Conservation (phyloP, 1,140 invertebrate species). For the Cecropterus lyciades region DNA sequence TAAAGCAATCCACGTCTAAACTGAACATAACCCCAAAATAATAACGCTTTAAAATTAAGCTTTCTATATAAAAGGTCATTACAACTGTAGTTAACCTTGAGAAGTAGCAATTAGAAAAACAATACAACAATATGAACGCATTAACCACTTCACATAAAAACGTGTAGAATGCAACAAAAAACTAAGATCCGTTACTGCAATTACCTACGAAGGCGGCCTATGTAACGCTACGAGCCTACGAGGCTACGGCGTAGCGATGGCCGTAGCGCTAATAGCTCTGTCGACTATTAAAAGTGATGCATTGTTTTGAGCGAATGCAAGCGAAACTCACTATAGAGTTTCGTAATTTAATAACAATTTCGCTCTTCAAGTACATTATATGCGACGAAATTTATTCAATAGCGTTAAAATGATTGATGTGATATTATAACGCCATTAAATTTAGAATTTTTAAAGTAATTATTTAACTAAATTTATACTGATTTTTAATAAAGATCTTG, state of each 20-base stretch:
- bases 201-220: conserved; percentile 16
- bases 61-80: too few relatives aligned
- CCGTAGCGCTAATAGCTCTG: conserved; percentile 35
- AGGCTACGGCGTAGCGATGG: conserved; percentile 28
- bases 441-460: too few relatives aligned
- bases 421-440: background rate
- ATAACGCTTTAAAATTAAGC: too few relatives aligned
- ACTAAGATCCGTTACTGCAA: conserved; percentile 7
- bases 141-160: conserved; percentile 10
- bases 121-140: background rate
- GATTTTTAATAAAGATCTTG: too few relatives aligned
- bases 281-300: conserved; percentile 44
- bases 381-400: conserved; percentile 3
- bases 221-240: conserved; percentile 26
- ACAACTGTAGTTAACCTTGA: too few relatives aligned
- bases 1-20: too few relatives aligned
- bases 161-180: conserved; percentile 7
- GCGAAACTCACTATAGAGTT: conserved; percentile 13
- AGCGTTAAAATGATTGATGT: background rate
- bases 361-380: conserved; percentile 18
- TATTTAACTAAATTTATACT: too few relatives aligned
- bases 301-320: conserved; percentile 34
- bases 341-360: conserved; percentile 21
- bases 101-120: background rate
- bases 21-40: too few relatives aligned